Base-by-base conservation (phyloP, 2,797 vertebrate genomes). In the Ispidina lecontei region DNA sequence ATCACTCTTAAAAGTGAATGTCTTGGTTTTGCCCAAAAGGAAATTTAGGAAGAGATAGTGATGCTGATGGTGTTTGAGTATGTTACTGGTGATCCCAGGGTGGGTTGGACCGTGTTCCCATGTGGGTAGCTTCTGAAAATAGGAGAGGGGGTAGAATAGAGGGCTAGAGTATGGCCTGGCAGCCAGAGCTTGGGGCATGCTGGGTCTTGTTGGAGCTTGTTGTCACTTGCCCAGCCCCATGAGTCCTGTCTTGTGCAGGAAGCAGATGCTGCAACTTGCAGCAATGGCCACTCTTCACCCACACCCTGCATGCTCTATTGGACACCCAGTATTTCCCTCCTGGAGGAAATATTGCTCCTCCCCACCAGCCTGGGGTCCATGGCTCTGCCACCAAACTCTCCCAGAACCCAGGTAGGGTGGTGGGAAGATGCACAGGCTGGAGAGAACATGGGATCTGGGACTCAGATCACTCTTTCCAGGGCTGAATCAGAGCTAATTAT, bases 291-390 rank as follows among this genome's bases (percentile, higher is more conserved):
- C 64, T 65, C 17, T 65, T 71, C 47, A 18, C 62, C 69, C 4
- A 1, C 37, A 37, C n/a, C 37, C 58, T 3, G 2, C 21, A 26
- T 10, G 22, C 47, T 60, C 19, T 18, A 22, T 20, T 65, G 39
- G 67, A 23, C 12, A 62, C 21, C 35, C 39, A 25, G 4, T n/a
- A 8, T 31, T 12, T 68, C 47, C 47, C 5, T 55, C 43, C 26
- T 3, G 5, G 15, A 73, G 26, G 5, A 37, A 35, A 35, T 35
- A 35, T 35, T 35, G 35, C 73, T 31, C 35, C 26, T 51, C 9
- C 33, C 28, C 15, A 3, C 22, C 19, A 31, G 5, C 39, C 5
- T 0, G 0, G 26, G 19, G 8, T 12, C 33, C 20, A 5, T 0
- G 7, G 26, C 37, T 44, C 54, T 47, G 51, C 33, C 58, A 21